These are phyloP conservation scores for Thecocarcelia acutangulata DNA, from an alignment of 2,888 invertebrate species.

Conservation along the genomic window DNA sequence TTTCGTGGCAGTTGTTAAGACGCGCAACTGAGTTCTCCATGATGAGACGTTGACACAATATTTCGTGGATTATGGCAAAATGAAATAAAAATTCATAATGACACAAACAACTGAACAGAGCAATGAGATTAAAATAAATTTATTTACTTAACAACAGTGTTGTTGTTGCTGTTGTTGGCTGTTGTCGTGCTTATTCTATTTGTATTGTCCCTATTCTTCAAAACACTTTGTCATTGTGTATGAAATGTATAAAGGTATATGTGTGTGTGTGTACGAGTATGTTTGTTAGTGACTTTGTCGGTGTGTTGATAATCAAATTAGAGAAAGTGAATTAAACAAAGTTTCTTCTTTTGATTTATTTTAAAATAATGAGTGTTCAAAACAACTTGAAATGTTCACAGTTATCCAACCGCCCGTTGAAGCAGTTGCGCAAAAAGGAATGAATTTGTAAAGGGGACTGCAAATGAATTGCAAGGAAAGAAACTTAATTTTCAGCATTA, in stretches of 20 bases:
- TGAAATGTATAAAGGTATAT: too few species aligned
- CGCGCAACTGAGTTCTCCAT: neutral
- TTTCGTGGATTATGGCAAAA: conserved; percentile 57
- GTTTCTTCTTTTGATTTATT: conserved; percentile 58
- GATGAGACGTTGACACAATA: conserved; percentile 57
- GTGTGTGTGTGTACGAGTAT: neutral
- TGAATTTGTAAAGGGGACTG: neutral
- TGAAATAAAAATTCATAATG: conserved; percentile 57
- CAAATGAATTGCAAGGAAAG: neutral
- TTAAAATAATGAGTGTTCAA: conserved; percentile 57
- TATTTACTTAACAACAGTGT: conserved; percentile 3
- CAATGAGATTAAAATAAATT: conserved; percentile 34
- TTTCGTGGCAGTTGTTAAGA: neutral
- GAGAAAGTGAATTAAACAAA: conserved; percentile 65
- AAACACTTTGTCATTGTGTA: neutral
- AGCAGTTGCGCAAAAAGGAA: neutral
- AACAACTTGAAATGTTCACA: conserved; percentile 23
- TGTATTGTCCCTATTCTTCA: neutral
- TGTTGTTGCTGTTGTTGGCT: neutral
- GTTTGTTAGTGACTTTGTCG: neutral
- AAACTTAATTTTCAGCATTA: conserved; percentile 20
- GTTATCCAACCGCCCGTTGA: neutral
- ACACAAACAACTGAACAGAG: conserved; percentile 35
- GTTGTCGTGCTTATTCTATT: conserved; percentile 6
- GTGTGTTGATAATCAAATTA: conserved; percentile 58